Evolutionary conservation across 2,888 invertebrate genomes (phyloP), one percentile per base, ranked within the genome.

Genomic region (Leptarthrus brevirostris): DNA sequence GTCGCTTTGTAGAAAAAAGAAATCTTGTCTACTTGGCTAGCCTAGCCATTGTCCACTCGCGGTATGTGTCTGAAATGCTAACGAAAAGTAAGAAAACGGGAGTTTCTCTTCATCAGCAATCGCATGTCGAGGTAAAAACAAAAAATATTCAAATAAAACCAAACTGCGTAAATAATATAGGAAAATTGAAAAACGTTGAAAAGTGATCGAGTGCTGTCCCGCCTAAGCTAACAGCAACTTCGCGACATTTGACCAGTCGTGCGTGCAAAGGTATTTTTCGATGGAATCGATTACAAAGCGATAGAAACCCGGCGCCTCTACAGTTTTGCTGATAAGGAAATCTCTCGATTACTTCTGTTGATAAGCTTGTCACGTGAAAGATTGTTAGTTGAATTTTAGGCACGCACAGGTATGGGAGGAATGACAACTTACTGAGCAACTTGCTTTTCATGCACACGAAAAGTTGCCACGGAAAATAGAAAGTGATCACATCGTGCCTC

Each of bases 361-460:
- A 64, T 64, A 64, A 47, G 64, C 64, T 20, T 64, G 64, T 64
- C 64, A 64, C 64, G 64, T 64, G 64, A 24, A 47, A 18, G 24
- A 24, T 10, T 1, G 36, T 58, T 58, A 20, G 58, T 47, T 47
- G 34, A 40, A 47, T 47, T 44, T 64, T 64, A 47, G 64, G 24
- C 64, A 44, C 44, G 64, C 40, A 64, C 47, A 18, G n/a, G n/a
- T 30, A 10, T 12, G 36, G 16, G 36, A 36, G 36, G 18, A 36
- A 58, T 12, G 40, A 58, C 26, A 30, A 56, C 58, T 36, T n/a
- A 58, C 18, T 58, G 58, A 58, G 36, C 58, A 18, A 36, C 12
- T 58, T 58, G 16, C 16, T 18, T 12, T 58, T 34, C 36, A 20
- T 20, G 58, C 36, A 16, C 49, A 40, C 40, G 2, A 40, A 40